Base-by-base conservation (phyloP, 2,113 vertebrate genomes). In the Grammomys dolichurus region DNA sequence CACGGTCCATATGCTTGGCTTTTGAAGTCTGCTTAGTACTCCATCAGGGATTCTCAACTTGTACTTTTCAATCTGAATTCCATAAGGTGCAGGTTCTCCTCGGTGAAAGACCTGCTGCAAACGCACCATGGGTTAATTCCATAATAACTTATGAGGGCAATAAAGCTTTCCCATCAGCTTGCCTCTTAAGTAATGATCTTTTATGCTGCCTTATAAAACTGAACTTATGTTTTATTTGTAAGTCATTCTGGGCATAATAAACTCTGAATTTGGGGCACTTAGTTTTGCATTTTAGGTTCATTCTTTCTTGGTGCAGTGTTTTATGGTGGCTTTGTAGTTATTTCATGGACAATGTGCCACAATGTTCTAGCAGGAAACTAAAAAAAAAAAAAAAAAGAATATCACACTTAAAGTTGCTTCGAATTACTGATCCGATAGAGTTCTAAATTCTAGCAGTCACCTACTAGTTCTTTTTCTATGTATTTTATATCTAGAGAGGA, bases 1-100 rank as follows among this genome's bases (percentile, higher is more conserved):
- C 97, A 97, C 92, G 98, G 93, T 98, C 98, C 99, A 98, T 98
- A 99, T 99, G 98, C 94, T 95, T 97, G 96, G 46, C 96, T 98
- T 98, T 99, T 99, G 98, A 99, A 98, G 98, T 98, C 98, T 69
- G 96, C 98, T 98, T 98, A 98, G 97, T 98, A 97, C 96, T 99
- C 98, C 98, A 98, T 98, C 98, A 98, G 97, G 97, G 97, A 98
- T 98, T 98, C 97, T 98, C 63, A 31, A 98, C 98, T 98, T 98
- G 97, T 98, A 96, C 95, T 98, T 98, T 97, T 98, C 96, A 98
- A 97, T 98, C 98, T 99, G 98, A 99, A 98, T 98, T 98, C 96
- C 98, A 98, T 98, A 98, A 98, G 98, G 97, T 91, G 95, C 98
- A 98, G 97, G 95, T 98, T 99, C 97, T 96, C 94, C 98, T 97